A percentile compares a stretch with the other conserved stretches of the same genome.
phyloP scores from a whole-genome alignment of 2,888 invertebrate genomes.

The Leucophora obtusa region DNA sequence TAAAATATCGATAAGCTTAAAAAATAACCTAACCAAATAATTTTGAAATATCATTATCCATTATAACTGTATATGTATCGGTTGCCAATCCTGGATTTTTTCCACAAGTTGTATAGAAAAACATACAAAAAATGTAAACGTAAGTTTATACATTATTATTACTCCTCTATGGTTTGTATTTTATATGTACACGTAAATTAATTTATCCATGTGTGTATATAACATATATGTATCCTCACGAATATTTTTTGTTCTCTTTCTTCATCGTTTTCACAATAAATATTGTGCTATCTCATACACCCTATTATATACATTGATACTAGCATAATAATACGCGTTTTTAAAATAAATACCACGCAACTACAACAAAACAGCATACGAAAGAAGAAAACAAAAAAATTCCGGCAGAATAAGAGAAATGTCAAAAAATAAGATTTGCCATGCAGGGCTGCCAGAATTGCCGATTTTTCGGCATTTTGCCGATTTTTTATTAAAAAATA shows the following conservation, averaged over 20 bases:
- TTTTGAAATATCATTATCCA: too few relatives aligned
- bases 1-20: too few relatives aligned
- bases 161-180: too few relatives aligned
- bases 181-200: constrained; percentile 4
- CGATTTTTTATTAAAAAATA: too few relatives aligned
- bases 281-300: not conserved
- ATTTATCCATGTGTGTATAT: not conserved
- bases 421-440: constrained; percentile 8
- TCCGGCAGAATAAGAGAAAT: constrained; percentile 43
- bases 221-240: not conserved
- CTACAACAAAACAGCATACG: constrained; percentile 9
- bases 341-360: too few relatives aligned
- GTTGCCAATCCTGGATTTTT: too few relatives aligned
- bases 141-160: constrained; percentile 15
- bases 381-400: constrained; percentile 22
- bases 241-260: not conserved
- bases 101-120: not conserved
- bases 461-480: too few relatives aligned
- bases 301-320: not conserved
- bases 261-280: not conserved
- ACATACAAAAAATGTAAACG: not conserved
- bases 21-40: too few relatives aligned
- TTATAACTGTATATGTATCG: too few relatives aligned
- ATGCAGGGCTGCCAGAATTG: too few relatives aligned
- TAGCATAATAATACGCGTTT: too few relatives aligned